Conservation (phyloP, 2,888 invertebrate genomes). For the Thelaira solivaga region DNA sequence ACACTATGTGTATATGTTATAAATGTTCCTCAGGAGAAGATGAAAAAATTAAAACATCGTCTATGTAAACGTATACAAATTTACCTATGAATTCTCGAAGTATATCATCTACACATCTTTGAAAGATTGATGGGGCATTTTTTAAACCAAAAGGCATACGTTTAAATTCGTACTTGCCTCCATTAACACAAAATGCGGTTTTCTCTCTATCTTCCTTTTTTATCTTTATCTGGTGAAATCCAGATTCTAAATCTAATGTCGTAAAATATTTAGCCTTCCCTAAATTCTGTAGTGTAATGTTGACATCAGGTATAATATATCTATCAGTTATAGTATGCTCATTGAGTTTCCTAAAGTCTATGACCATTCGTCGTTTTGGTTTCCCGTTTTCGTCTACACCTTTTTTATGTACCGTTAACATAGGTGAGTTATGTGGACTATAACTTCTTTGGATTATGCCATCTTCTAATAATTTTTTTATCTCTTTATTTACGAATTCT, state of each 20-base stretch:
- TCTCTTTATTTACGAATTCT: constrained; percentile 13
- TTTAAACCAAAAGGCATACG: background rate
- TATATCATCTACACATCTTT: constrained; percentile 20
- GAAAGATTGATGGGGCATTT: constrained; percentile 5
- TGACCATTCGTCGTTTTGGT: constrained; percentile 26
- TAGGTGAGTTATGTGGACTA: constrained; percentile 17
- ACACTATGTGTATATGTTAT: background rate
- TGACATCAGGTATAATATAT: constrained; percentile 4
- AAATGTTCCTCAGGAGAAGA: constrained; percentile 6
- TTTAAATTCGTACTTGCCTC: constrained; percentile 3
- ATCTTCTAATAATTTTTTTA: constrained; percentile 17
- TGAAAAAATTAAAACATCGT: constrained; percentile 23
- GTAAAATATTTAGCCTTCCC: no score
- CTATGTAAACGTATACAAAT: constrained; percentile 19
- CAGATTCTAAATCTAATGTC: constrained; percentile 17
- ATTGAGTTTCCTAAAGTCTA: constrained; percentile 24
- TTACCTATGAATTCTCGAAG: constrained; percentile 14
- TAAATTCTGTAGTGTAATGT: constrained; percentile 1
- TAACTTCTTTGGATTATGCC: constrained; percentile 4
- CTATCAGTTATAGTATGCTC: constrained; percentile 26
- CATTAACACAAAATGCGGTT: constrained; percentile 1
- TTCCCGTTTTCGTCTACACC: constrained; percentile 16
- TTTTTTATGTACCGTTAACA: constrained; percentile 12
- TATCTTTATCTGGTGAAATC: constrained; percentile 10
- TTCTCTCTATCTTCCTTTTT: background rate